A percentile compares a stretch with the other conserved stretches of the same genome.
phyloP scores from a whole-genome alignment of 2,113 vertebrate species.

The Cynopterus brachyotis region DNA sequence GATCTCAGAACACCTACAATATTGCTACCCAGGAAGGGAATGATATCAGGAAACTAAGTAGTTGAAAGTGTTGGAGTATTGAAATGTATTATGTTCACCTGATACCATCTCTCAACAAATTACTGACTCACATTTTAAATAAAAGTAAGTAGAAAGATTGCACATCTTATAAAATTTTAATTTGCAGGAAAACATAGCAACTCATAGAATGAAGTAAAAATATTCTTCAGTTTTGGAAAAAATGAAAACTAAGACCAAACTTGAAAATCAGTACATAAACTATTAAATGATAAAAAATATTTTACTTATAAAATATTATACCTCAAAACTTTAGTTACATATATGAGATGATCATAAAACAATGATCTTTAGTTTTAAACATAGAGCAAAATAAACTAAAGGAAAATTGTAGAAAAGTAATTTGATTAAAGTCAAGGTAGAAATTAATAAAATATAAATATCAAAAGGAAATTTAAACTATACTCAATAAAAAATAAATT shows the following conservation, averaged over 20 bases:
- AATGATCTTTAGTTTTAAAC: neutral
- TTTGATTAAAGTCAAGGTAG: neutral
- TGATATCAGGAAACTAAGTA: neutral
- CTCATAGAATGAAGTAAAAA: neutral
- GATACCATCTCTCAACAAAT: neutral
- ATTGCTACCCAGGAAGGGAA: neutral
- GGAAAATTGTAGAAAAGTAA: neutral
- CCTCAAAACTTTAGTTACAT: neutral
- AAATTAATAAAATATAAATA: neutral
- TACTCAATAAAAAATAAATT: neutral
- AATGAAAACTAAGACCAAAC: neutral
- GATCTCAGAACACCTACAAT: neutral
- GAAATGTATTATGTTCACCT: neutral
- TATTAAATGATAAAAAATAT: neutral
- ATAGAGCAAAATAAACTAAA: neutral
- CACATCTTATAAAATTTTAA: neutral
- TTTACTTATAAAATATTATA: neutral
- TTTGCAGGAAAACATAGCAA: neutral
- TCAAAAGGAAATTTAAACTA: neutral
- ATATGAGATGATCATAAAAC: neutral
- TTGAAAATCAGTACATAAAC: neutral
- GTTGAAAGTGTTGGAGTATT: neutral
- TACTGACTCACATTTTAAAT: neutral
- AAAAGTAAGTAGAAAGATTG: neutral
- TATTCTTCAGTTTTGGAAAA: neutral